phyloP scores from a whole-genome alignment of 2,797 vertebrate genomes.

The Ptychobarbus kaznakovi region DNA sequence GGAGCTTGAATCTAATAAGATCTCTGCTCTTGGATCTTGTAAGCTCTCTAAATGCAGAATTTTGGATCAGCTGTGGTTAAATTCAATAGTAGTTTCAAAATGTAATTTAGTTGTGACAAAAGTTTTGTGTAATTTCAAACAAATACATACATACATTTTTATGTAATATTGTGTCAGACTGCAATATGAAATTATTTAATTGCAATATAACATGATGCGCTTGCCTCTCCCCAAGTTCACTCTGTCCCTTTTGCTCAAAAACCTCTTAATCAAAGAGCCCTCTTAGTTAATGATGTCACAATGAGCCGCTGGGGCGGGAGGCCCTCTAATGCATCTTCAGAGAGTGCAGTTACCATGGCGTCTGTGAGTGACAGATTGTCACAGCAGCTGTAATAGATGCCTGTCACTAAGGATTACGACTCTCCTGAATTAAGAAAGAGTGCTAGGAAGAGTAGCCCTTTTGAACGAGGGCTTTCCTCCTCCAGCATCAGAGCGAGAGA shows the following conservation, averaged over 20 bases:
- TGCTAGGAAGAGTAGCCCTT: slow-evolving; percentile 34
- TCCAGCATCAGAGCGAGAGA: slow-evolving; percentile 1
- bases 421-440: slow-evolving; percentile 58
- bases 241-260: slow-evolving; percentile 51
- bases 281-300: slow-evolving; percentile 54
- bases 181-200: neutral
- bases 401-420: slow-evolving; percentile 52
- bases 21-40: neutral
- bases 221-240: slow-evolving; percentile 42
- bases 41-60: neutral
- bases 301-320: slow-evolving; percentile 36
- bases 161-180: neutral
- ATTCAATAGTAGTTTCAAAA: neutral
- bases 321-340: slow-evolving; percentile 43
- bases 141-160: neutral
- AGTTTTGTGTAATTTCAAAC: neutral
- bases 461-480: slow-evolving; percentile 31
- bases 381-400: slow-evolving; percentile 49
- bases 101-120: neutral
- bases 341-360: slow-evolving; percentile 46
- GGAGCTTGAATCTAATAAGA: neutral
- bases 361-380: slow-evolving; percentile 59
- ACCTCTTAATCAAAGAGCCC: slow-evolving; percentile 58
- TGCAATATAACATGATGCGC: neutral
- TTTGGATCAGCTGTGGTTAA: neutral